These are phyloP conservation scores for Aplochiton taeniatus DNA, from an alignment of 2,797 vertebrate species.

Conservation along the genomic window DNA sequence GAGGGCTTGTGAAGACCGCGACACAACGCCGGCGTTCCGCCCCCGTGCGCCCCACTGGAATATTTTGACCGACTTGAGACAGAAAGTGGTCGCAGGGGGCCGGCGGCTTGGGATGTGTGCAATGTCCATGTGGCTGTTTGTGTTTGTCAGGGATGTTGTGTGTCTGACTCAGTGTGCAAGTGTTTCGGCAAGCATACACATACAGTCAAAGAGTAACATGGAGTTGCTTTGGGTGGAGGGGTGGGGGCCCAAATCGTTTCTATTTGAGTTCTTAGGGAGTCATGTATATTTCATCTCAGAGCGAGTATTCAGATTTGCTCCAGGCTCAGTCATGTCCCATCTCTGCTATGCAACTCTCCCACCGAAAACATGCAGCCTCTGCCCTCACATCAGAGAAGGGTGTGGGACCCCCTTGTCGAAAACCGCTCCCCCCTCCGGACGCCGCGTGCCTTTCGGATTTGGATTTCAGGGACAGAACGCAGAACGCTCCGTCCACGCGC, in stretches of 20 bases:
- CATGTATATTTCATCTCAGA: constrained; percentile 64
- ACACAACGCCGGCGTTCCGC: constrained; percentile 25
- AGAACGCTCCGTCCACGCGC: background rate
- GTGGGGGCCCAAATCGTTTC: constrained; percentile 37
- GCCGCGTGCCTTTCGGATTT: too few relatives aligned
- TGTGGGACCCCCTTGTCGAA: constrained; percentile 14
- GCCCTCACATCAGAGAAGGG: constrained; percentile 10
- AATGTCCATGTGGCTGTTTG: constrained; percentile 32
- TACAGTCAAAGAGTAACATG: too few relatives aligned
- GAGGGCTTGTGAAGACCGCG: constrained; percentile 57
- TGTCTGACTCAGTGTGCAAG: background rate
- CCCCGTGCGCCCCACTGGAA: constrained; percentile 32
- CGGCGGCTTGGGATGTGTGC: constrained; percentile 24
- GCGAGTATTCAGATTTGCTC: constrained; percentile 51
- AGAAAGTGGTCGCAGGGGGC: constrained; percentile 3
- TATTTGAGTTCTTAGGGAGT: constrained; percentile 46
- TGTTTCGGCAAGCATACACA: background rate
- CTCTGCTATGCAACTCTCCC: constrained; percentile 39
- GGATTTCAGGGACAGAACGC: background rate
- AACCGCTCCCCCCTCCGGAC: too few relatives aligned
- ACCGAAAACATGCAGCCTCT: constrained; percentile 42
- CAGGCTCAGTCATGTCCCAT: constrained; percentile 37
- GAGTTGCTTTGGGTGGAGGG: constrained; percentile 9
- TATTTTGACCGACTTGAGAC: constrained; percentile 28
- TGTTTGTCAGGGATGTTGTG: background rate